These are phyloP conservation scores for Sinocyclocheilus grahami DNA, from an alignment of 2,113 vertebrate genomes.

Conservation along the genomic window DNA sequence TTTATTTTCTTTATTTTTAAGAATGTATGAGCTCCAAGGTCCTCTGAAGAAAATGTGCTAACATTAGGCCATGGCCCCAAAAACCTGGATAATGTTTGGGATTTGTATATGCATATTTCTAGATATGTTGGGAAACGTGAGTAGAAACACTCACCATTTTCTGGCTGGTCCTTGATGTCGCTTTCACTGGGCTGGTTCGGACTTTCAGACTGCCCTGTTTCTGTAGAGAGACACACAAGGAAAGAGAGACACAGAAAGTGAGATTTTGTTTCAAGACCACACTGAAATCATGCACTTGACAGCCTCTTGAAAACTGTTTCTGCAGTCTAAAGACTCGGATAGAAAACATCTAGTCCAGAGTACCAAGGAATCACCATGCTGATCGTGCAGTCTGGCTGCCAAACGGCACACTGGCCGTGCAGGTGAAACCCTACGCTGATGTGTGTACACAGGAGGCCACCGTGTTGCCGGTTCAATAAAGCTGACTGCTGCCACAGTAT, in stretches of 20 bases:
- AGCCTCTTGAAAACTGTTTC: not conserved
- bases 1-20: no score
- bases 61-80: not conserved
- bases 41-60: not conserved
- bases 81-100: not conserved
- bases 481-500: conserved; percentile 16
- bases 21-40: no score
- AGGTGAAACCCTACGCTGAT: conserved; percentile 50
- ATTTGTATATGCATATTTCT: not conserved
- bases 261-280: not conserved
- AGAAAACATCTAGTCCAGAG: conserved; percentile 3
- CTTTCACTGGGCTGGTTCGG: conserved; percentile 94
- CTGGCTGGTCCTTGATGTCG: conserved; percentile 97
- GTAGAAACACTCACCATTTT: conserved; percentile 88
- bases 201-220: conserved; percentile 95
- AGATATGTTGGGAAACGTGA: not conserved
- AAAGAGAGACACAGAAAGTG: not conserved
- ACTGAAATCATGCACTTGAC: not conserved
- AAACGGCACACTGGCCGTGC: not conserved
- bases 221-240: conserved; percentile 69
- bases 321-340: not conserved
- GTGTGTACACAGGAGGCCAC: conserved; percentile 38
- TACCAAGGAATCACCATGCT: conserved; percentile 33
- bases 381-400: conserved; percentile 22
- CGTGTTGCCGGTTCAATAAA: conserved; percentile 8